A percentile compares a stretch with the other conserved stretches of the same genome.
Evolutionary conservation across 2,797 vertebrate genomes (phyloP).

Genomic region (Setipinna tenuifilis): DNA sequence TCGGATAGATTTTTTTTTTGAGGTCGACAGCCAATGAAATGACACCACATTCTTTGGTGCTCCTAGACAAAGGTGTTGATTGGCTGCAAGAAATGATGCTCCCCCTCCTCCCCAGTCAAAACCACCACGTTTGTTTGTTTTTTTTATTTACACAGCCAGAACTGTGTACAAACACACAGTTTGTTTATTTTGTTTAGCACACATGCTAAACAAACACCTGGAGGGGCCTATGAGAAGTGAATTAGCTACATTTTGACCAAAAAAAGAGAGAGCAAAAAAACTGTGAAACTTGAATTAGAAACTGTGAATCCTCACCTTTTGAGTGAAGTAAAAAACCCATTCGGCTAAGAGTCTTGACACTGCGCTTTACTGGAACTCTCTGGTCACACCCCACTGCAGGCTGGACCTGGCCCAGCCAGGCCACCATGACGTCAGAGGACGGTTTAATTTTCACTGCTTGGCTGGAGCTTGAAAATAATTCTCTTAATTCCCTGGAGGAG

Average conservation of each 20-base stretch:
- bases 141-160: neutral
- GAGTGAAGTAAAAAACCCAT: too few species aligned
- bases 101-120: too few species aligned
- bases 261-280: too few species aligned
- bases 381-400: slow-evolving; percentile 18
- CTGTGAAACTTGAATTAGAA: too few species aligned
- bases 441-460: slow-evolving; percentile 23
- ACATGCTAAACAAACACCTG: neutral
- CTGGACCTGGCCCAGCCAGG: neutral
- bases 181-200: neutral
- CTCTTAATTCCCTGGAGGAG: slow-evolving; percentile 19
- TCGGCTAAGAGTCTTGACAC: neutral
- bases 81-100: neutral
- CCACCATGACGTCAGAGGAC: slow-evolving; percentile 6
- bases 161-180: neutral
- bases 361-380: neutral
- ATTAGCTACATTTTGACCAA: neutral
- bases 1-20: too few species aligned
- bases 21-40: too few species aligned
- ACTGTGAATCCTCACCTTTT: too few species aligned
- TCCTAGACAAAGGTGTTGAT: neutral
- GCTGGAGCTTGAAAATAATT: slow-evolving; percentile 15
- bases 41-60: too few species aligned
- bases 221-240: neutral
- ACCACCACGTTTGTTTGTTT: neutral